Evolutionary conservation across 2,797 vertebrate species (phyloP).

Genomic region (Argyrosomus regius): DNA sequence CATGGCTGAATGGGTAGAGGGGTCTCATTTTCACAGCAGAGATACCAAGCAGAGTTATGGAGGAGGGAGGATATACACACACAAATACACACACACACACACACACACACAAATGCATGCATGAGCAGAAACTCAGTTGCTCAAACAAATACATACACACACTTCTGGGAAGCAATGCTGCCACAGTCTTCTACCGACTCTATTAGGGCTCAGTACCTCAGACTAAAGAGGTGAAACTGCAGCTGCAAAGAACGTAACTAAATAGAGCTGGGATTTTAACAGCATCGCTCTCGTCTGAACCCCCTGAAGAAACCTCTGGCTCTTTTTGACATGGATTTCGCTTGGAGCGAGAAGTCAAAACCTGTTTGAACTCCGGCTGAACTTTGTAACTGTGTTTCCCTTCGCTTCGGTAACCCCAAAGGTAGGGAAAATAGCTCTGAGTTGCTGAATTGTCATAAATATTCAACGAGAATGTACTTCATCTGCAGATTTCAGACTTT

Average conservation of each 20-base stretch:
- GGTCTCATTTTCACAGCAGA: constrained; percentile 60
- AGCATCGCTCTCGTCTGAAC: constrained; percentile 40
- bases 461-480: constrained; percentile 56
- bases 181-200: constrained; percentile 34
- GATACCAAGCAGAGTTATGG: constrained; percentile 32
- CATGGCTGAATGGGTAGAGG: constrained; percentile 43
- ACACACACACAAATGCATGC: constrained; percentile 6
- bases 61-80: constrained; percentile 8
- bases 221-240: constrained; percentile 41
- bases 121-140: constrained; percentile 8
- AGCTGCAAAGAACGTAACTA: constrained; percentile 25
- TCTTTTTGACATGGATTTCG: constrained; percentile 45
- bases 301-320: constrained; percentile 38
- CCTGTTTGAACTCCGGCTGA: constrained; percentile 67
- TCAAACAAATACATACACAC: constrained; percentile 22
- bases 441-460: constrained; percentile 59
- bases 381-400: constrained; percentile 59
- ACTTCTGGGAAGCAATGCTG: constrained; percentile 4
- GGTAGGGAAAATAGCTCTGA: constrained; percentile 39
- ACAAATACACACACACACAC: not conserved
- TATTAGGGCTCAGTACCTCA: constrained; percentile 28
- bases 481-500: constrained; percentile 61
- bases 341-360: constrained; percentile 51
- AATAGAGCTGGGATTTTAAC: constrained; percentile 42
- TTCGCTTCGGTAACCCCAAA: constrained; percentile 41